A percentile compares a stretch with the other conserved stretches of the same genome.
phyloP scores from a whole-genome alignment of 2,113 vertebrate species.

The Daubentonia madagascariensis region DNA sequence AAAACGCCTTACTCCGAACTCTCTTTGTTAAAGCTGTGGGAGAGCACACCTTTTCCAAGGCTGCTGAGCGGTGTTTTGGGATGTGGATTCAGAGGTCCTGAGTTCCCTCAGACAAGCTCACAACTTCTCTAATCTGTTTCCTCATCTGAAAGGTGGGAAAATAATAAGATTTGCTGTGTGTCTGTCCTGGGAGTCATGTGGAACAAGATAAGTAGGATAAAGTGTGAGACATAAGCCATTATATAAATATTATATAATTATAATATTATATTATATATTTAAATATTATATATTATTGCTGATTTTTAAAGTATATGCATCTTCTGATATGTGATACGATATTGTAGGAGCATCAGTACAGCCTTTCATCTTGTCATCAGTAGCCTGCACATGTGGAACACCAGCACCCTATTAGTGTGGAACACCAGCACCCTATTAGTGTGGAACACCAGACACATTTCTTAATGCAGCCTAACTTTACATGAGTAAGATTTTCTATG shows the following conservation, averaged over 20 bases:
- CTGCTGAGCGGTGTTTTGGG: not conserved
- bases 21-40: too few species aligned
- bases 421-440: too few species aligned
- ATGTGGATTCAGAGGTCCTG: not conserved
- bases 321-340: not conserved
- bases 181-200: not conserved
- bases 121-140: not conserved
- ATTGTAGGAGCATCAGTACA: not conserved
- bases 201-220: not conserved
- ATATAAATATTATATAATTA: too few species aligned
- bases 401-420: too few species aligned
- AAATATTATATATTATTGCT: too few species aligned
- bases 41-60: not conserved
- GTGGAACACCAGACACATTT: not conserved
- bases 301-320: not conserved
- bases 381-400: too few species aligned
- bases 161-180: accelerated
- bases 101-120: accelerated
- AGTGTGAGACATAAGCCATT: not conserved
- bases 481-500: not conserved
- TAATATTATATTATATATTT: too few species aligned
- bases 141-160: not conserved
- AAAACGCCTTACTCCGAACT: accelerated
- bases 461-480: not conserved
- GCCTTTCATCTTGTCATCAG: accelerated